A percentile compares a stretch with the other conserved stretches of the same genome.
These are phyloP conservation scores for Entomobrya multifasciata DNA, from an alignment of 2,888 invertebrate genomes.

Conservation along the genomic window DNA sequence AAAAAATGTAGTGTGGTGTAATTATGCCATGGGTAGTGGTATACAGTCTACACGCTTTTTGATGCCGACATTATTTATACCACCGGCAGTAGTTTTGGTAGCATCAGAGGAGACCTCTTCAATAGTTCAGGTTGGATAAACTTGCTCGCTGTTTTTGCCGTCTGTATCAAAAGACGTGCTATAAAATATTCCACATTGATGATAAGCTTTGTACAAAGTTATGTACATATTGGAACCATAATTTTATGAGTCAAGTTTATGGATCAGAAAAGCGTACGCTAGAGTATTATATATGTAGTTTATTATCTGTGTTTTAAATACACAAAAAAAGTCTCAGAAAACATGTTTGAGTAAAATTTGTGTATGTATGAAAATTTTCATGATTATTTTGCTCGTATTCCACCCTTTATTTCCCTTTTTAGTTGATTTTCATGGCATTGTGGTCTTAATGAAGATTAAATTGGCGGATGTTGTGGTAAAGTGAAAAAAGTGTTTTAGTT, in stretches of 20 bases:
- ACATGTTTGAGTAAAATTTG: no score
- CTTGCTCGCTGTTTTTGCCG: no score
- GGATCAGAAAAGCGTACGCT: background rate
- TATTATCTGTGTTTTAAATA: no score
- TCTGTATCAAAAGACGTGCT: no score
- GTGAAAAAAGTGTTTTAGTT: conserved; percentile 37
- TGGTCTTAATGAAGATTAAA: conserved; percentile 72
- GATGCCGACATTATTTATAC: background rate
- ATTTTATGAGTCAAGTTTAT: background rate
- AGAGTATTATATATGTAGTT: no score
- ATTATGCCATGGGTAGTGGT: background rate
- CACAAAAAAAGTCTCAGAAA: no score
- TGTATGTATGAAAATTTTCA: conserved; percentile 31
- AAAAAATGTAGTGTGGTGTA: background rate
- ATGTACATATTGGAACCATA: background rate
- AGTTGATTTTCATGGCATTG: conserved; percentile 56
- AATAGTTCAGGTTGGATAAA: no score
- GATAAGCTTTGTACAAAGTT: background rate
- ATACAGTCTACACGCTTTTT: no score
- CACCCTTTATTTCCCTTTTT: conserved; percentile 34
- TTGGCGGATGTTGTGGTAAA: conserved; percentile 72
- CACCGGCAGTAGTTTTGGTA: no score
- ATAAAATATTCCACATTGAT: no score
- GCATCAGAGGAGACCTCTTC: no score
- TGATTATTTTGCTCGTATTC: conserved; percentile 46